Percentiles rank a stretch among this genome's conserved stretches.
Conservation (phyloP, 92 coral and sea anemone species). For the Epizoanthus illoricatus region DNA sequence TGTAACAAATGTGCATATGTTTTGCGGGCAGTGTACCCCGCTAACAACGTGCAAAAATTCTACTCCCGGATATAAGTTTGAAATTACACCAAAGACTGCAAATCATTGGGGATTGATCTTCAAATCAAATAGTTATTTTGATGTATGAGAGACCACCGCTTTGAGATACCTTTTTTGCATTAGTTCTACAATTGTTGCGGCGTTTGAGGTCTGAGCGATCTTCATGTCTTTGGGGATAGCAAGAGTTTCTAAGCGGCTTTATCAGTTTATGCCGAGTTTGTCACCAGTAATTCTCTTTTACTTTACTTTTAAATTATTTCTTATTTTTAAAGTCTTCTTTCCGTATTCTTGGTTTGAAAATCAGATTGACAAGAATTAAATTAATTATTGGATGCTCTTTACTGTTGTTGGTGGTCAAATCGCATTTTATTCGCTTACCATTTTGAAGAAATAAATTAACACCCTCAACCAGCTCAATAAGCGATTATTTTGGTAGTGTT, state of each 20-base stretch:
- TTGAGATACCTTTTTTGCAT: not conserved
- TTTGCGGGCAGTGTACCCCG: not conserved
- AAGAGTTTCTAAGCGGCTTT: not conserved
- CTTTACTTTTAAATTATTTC: not conserved
- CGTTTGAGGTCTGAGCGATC: not conserved
- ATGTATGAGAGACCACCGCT: not conserved
- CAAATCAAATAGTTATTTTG: not conserved
- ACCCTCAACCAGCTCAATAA: too few species aligned
- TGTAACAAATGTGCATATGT: not conserved
- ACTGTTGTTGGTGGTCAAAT: not conserved
- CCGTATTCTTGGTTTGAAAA: not conserved
- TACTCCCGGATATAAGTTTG: not conserved
- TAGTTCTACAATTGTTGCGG: not conserved
- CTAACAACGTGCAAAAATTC: not conserved
- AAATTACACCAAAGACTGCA: not conserved
- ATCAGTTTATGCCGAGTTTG: not conserved
- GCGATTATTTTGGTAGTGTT: too few species aligned
- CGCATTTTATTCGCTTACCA: not conserved
- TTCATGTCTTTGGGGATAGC: not conserved
- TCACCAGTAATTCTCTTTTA: not conserved
- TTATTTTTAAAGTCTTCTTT: not conserved
- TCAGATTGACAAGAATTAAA: not conserved
- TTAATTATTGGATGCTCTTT: not conserved
- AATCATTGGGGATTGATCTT: conserved; percentile 1
- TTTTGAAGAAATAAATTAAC: too few species aligned